A percentile compares a stretch with the other conserved stretches of the same genome.
These are phyloP conservation scores for Holcopasites calliopsidis DNA, from an alignment of 1,140 invertebrate species.

Conservation along the genomic window DNA sequence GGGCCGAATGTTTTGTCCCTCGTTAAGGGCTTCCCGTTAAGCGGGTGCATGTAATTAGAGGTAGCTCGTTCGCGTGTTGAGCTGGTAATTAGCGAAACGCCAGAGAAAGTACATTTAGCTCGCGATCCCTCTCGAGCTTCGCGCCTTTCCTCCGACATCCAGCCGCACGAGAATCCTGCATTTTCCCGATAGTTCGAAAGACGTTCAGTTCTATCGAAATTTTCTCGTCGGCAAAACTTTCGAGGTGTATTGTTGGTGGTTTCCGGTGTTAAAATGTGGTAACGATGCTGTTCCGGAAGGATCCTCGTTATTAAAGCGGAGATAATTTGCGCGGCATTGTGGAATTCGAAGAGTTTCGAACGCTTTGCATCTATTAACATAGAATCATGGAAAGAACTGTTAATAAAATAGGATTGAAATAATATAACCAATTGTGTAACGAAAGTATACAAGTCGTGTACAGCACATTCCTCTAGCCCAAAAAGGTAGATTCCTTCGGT, in stretches of 20 bases:
- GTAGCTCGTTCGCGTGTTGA: slow-evolving; percentile 45
- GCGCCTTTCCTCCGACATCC: background rate
- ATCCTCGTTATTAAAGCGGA: background rate
- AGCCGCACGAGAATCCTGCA: background rate
- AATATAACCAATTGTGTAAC: too few species aligned
- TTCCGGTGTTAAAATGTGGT: background rate
- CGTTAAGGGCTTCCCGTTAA: slow-evolving; percentile 52
- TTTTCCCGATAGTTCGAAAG: background rate
- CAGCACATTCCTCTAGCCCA: too few species aligned
- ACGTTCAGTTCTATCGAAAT: background rate
- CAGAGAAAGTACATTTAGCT: slow-evolving; percentile 39
- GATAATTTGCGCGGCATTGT: background rate
- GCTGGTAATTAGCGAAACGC: slow-evolving; percentile 49
- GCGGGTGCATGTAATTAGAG: slow-evolving; percentile 46
- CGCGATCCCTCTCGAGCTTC: slow-evolving; percentile 17
- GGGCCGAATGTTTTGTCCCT: slow-evolving; percentile 36
- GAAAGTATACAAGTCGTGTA: too few species aligned
- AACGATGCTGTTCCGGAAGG: background rate
- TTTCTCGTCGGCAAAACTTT: too few species aligned
- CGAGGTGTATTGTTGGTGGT: background rate
- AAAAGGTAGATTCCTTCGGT: too few species aligned
- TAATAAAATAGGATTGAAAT: too few species aligned
- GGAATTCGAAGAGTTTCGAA: background rate
- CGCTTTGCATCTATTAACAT: background rate
- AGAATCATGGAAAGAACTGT: too few species aligned